Percentiles rank a stretch among this genome's conserved stretches.
Evolutionary conservation across 2,888 invertebrate species (phyloP).

Genomic region (Dermolepida albohirtum): DNA sequence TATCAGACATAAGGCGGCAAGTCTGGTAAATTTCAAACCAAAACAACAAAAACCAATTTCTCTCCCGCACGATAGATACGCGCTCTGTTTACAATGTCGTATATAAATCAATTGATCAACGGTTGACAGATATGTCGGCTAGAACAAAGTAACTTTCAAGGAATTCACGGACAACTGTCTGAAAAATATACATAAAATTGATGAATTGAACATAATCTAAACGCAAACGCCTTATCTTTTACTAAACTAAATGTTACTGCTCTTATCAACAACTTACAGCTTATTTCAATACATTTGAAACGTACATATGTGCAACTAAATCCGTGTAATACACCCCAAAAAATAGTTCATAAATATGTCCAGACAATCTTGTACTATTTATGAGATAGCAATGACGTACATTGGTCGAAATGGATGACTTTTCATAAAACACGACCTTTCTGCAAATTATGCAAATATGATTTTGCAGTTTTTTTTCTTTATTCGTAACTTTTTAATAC

Average conservation of each 20-base stretch:
- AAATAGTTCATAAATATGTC: too few species aligned
- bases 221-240: background rate
- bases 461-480: too few species aligned
- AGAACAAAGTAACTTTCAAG: constrained; percentile 26
- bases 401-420: too few species aligned
- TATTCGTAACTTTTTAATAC: too few species aligned
- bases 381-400: too few species aligned
- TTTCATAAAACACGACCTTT: too few species aligned
- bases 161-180: constrained; percentile 25
- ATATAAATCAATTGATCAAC: constrained; percentile 26
- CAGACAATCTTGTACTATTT: too few species aligned
- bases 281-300: background rate
- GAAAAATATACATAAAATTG: constrained; percentile 14
- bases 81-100: constrained; percentile 12
- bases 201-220: constrained; percentile 39
- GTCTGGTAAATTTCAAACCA: background rate
- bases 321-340: too few species aligned
- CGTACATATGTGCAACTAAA: too few species aligned
- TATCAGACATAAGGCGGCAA: background rate
- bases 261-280: constrained; percentile 11
- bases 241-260: constrained; percentile 6
- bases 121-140: constrained; percentile 21
- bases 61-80: background rate
- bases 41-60: background rate
- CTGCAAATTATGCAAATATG: too few species aligned